Conservation (phyloP, 2,113 vertebrate species). For the Erinaceus europaeus region DNA sequence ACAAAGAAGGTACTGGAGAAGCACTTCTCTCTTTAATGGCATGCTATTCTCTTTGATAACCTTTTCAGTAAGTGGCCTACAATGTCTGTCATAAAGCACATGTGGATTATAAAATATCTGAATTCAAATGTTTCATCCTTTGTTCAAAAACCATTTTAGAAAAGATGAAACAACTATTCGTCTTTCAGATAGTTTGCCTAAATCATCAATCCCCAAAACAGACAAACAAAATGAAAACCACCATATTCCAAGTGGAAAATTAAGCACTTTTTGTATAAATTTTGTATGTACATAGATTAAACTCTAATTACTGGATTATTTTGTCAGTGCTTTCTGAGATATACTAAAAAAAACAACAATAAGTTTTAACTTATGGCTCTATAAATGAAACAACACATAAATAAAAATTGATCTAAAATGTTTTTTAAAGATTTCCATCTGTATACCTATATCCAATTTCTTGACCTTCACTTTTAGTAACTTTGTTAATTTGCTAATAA, state of each 20-base stretch:
- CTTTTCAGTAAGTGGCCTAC: neutral
- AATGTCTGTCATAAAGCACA: neutral
- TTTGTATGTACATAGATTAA: neutral
- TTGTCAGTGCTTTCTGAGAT: neutral
- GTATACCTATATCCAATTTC: neutral
- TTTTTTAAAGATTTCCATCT: too few relatives aligned
- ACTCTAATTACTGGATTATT: neutral
- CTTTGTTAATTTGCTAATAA: neutral
- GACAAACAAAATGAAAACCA: neutral
- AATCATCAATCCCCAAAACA: neutral
- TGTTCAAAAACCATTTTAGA: neutral
- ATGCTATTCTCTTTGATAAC: neutral
- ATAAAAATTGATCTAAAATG: neutral
- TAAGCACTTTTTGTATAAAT: neutral
- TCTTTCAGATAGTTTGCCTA: neutral
- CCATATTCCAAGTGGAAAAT: neutral
- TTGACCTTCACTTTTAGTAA: neutral
- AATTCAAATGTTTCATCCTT: neutral
- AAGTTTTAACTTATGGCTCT: neutral
- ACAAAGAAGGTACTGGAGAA: neutral
- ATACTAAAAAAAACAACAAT: conserved; percentile 7
- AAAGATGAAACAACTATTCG: neutral
- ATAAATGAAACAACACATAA: neutral
- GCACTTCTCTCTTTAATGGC: neutral
- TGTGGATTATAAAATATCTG: neutral